These are phyloP conservation scores for Actenoides hombroni DNA, from an alignment of 2,113 vertebrate genomes.

Conservation along the genomic window DNA sequence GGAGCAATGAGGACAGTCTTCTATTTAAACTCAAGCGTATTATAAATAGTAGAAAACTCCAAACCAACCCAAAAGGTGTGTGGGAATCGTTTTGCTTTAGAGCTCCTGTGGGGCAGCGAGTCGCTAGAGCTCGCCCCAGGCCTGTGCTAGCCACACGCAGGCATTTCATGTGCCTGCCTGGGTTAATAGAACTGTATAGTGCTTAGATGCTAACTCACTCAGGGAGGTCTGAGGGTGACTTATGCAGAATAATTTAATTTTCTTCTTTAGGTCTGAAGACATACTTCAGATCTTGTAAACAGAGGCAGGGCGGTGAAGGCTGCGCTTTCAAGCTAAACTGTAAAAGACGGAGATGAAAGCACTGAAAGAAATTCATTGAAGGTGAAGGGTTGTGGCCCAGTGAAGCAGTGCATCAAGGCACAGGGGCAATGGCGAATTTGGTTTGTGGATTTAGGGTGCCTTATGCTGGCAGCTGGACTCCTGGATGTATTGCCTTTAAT, in stretches of 20 bases:
- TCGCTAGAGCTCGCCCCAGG: rapidly evolving
- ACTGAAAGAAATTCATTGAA: not conserved
- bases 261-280: not conserved
- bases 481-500: not conserved
- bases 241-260: not conserved
- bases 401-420: rapidly evolving
- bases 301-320: not conserved
- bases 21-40: not conserved
- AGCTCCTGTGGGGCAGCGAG: not conserved
- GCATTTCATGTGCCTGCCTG: not conserved
- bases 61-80: not conserved
- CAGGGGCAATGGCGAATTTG: rapidly evolving
- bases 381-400: not conserved
- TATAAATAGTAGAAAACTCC: not conserved
- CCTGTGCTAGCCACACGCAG: not conserved
- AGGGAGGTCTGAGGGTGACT: not conserved
- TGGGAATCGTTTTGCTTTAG: not conserved
- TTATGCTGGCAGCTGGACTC: not conserved
- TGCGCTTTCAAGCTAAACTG: not conserved
- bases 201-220: not conserved
- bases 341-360: rapidly evolving
- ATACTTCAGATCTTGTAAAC: not conserved
- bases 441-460: not conserved
- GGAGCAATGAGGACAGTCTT: not conserved
- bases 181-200: rapidly evolving